Evolutionary conservation across 2,113 vertebrate genomes (phyloP).

Genomic region (Entomyzon cyanotis): DNA sequence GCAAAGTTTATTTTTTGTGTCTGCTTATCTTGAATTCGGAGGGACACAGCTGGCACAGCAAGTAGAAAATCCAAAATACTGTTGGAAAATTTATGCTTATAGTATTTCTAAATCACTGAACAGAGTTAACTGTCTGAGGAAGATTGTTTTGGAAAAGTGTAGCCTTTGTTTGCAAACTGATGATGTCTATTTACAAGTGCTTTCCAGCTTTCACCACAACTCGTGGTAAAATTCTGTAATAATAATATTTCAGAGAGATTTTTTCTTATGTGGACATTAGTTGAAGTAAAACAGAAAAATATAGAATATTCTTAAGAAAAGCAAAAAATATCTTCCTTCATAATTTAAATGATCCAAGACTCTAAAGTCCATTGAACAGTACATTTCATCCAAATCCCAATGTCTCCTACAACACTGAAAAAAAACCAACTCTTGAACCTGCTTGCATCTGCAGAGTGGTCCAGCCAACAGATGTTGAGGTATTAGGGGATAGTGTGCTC

Average conservation of each 20-base stretch:
- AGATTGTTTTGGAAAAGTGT: not conserved
- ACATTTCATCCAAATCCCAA: not conserved
- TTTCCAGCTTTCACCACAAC: not conserved
- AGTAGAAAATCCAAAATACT: not conserved
- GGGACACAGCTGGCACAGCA: not conserved
- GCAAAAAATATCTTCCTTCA: not conserved
- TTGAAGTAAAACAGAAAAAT: not conserved
- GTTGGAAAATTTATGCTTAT: not conserved
- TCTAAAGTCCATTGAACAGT: not conserved
- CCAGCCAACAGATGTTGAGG: not conserved
- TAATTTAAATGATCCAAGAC: not conserved
- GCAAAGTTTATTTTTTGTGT: not conserved
- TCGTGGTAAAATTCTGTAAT: fast-evolving
- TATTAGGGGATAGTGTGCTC: not conserved
- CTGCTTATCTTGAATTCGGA: not conserved
- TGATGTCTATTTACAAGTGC: not conserved
- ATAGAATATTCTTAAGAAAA: not conserved
- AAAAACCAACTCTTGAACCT: not conserved
- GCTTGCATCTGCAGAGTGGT: not conserved
- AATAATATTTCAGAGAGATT: not conserved
- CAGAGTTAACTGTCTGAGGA: not conserved
- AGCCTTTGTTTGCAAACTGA: not conserved
- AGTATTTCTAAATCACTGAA: not conserved
- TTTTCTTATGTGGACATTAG: not conserved
- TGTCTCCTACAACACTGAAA: not conserved